These are phyloP conservation scores for Apogon talboti DNA, from an alignment of 2,797 vertebrate genomes.

Conservation along the genomic window DNA sequence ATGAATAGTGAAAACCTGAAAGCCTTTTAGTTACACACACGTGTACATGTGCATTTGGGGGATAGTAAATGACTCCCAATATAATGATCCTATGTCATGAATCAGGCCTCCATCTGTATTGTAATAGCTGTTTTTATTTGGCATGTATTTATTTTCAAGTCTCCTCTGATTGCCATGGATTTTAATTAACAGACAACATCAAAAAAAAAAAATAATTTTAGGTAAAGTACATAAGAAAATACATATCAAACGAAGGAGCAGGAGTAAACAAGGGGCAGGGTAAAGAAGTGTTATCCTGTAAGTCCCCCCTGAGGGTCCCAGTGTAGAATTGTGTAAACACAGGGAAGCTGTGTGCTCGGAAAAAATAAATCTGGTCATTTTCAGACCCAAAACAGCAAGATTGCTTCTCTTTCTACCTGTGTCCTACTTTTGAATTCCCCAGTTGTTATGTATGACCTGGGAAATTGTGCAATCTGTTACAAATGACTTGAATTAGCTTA, in stretches of 20 bases:
- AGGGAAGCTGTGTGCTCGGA: constrained; percentile 7
- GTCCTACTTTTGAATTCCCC: constrained; percentile 20
- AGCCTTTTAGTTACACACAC: constrained; percentile 28
- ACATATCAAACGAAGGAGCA: not conserved
- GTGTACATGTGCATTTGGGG: constrained; percentile 1
- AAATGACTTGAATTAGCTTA: constrained; percentile 22
- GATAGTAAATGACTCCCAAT: constrained; percentile 26
- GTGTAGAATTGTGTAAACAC: constrained; percentile 33
- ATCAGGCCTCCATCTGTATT: constrained; percentile 17
- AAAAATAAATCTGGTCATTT: constrained; percentile 39
- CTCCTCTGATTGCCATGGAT: not conserved
- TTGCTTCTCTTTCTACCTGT: not conserved
- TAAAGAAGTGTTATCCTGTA: constrained; percentile 9
- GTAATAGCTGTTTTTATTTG: constrained; percentile 18
- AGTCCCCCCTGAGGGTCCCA: constrained; percentile 22
- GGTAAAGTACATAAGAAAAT: constrained; percentile 2
- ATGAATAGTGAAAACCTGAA: constrained; percentile 53
- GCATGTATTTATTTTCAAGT: not conserved
- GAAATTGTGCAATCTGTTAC: constrained; percentile 14
- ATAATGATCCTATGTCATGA: constrained; percentile 34
- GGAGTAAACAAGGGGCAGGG: constrained; percentile 11
- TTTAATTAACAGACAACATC: constrained; percentile 27
- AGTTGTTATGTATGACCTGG: constrained; percentile 26
- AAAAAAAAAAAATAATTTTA: constrained; percentile 7
- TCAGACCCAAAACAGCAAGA: constrained; percentile 28